Conservation (phyloP, 1,140 invertebrate species). For the Carcinoscorpius rotundicauda region DNA sequence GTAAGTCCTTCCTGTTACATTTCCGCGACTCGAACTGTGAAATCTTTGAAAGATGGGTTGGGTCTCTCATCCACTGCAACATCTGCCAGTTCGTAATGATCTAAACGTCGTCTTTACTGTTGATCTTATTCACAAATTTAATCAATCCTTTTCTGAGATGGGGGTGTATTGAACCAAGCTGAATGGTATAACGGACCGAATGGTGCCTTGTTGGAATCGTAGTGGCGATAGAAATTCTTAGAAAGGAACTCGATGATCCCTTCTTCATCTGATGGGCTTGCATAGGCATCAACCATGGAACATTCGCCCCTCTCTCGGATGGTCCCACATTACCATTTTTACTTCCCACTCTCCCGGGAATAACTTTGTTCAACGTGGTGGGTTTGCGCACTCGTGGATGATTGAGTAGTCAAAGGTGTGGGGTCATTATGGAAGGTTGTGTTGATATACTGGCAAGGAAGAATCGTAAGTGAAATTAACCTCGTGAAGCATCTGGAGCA, state of each 20-base stretch:
- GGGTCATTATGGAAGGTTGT: slow-evolving; percentile 78
- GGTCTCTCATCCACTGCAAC: slow-evolving; percentile 82
- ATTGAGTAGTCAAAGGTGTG: slow-evolving; percentile 83
- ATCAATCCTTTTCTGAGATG: slow-evolving; percentile 89
- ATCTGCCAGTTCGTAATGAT: slow-evolving; percentile 85
- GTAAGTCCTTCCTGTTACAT: slow-evolving; percentile 45
- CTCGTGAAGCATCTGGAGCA: slow-evolving; percentile 91
- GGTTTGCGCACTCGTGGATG: slow-evolving; percentile 90
- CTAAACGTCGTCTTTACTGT: slow-evolving; percentile 81
- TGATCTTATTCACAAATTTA: slow-evolving; percentile 77
- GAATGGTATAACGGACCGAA: slow-evolving; percentile 89
- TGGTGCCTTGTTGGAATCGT: slow-evolving; percentile 80
- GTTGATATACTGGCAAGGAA: slow-evolving; percentile 83
- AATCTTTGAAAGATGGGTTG: slow-evolving; percentile 64
- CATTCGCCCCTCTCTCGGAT: slow-evolving; percentile 57
- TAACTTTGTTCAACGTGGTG: slow-evolving; percentile 72
- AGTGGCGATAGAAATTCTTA: slow-evolving; percentile 88
- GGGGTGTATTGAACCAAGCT: slow-evolving; percentile 81
- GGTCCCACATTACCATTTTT: slow-evolving; percentile 75
- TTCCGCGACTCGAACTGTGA: slow-evolving; percentile 74
- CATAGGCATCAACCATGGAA: slow-evolving; percentile 90
- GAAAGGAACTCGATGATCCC: slow-evolving; percentile 87
- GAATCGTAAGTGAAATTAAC: slow-evolving; percentile 88
- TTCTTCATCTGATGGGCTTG: slow-evolving; percentile 72
- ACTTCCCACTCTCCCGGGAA: slow-evolving; percentile 47